phyloP scores from a whole-genome alignment of 2,888 invertebrate species.

The Piscicola geometra region DNA sequence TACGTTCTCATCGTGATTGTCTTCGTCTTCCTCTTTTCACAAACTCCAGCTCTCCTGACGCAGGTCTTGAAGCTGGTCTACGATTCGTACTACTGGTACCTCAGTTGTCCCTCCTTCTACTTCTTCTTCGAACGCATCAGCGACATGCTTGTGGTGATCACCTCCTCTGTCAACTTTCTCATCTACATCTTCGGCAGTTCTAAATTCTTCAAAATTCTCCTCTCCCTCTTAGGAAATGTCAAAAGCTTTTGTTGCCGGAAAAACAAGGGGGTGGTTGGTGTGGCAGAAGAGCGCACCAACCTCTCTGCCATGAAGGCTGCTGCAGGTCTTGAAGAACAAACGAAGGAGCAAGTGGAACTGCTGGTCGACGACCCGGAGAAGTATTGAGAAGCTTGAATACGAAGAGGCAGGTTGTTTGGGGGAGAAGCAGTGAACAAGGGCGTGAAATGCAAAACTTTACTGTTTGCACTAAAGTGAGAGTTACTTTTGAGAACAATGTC shows the following conservation, averaged over 20 bases:
- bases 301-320: not conserved
- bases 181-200: conserved; percentile 43
- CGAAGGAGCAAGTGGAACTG: too few relatives aligned
- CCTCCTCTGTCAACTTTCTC: conserved; percentile 42
- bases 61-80: conserved; percentile 38
- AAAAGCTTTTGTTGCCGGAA: not conserved
- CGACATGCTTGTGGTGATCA: conserved; percentile 40
- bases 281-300: conserved; percentile 1
- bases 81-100: conserved; percentile 1
- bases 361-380: too few relatives aligned
- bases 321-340: not conserved
- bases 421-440: too few relatives aligned
- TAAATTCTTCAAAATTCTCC: conserved; percentile 40
- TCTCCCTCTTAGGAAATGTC: conserved; percentile 7
- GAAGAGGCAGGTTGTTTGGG: too few relatives aligned
- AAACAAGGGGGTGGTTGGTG: not conserved
- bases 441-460: too few relatives aligned
- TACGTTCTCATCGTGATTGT: conserved; percentile 43
- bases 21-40: conserved; percentile 41
- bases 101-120: conserved; percentile 37
- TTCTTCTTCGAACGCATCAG: conserved; percentile 43
- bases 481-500: too few relatives aligned
- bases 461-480: too few relatives aligned
- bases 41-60: conserved; percentile 41
- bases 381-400: too few relatives aligned